A percentile compares a stretch with the other conserved stretches of the same genome.
phyloP scores from a whole-genome alignment of 2,113 vertebrate genomes.

The Megaceryle maxima region DNA sequence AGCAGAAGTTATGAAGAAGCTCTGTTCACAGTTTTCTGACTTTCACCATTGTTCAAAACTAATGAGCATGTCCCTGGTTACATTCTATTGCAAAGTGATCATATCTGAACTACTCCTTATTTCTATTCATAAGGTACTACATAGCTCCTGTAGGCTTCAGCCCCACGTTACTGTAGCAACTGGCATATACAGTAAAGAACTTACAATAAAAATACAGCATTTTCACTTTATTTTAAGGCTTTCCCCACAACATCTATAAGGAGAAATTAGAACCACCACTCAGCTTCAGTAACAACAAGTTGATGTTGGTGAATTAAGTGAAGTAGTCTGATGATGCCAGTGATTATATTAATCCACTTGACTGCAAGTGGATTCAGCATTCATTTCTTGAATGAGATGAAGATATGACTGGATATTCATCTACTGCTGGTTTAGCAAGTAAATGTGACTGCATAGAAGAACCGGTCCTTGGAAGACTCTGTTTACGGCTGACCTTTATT shows the following conservation, averaged over 20 bases:
- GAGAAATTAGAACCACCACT: background rate
- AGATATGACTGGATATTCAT: conserved; percentile 27
- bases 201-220: background rate
- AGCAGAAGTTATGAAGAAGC: background rate
- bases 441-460: background rate
- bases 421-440: background rate
- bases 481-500: background rate
- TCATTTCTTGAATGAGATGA: conserved; percentile 7
- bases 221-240: background rate
- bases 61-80: background rate
- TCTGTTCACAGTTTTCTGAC: background rate
- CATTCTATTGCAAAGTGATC: background rate
- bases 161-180: background rate
- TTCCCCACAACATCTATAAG: background rate
- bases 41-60: background rate
- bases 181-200: background rate
- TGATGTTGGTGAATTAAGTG: background rate
- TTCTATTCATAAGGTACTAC: background rate
- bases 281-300: background rate
- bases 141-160: background rate
- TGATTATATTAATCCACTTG: conserved; percentile 40
- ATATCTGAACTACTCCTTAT: background rate
- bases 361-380: conserved; percentile 4
- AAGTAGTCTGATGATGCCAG: conserved; percentile 5
- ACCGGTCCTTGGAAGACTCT: background rate